Evolutionary conservation across 2,797 vertebrate genomes (phyloP).

Genomic region (Paramormyrops hopkinsi): DNA sequence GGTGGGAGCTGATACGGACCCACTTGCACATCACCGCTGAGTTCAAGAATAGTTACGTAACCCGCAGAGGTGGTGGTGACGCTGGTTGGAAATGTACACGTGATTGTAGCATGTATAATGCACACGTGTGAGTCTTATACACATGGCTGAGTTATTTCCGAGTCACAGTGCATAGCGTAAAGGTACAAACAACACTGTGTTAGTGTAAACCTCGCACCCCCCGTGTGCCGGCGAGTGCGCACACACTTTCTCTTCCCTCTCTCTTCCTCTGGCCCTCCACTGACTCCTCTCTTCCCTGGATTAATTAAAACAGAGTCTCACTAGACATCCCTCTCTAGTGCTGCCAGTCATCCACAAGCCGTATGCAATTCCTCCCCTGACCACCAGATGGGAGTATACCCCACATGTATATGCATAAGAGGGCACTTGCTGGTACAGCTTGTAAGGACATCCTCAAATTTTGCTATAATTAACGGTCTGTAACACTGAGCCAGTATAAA

Average conservation of each 20-base stretch:
- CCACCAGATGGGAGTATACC: constrained; percentile 11
- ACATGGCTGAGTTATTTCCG: not conserved
- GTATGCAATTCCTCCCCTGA: not conserved
- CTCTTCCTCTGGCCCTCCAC: not conserved
- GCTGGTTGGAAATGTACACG: not conserved
- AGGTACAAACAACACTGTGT: not conserved
- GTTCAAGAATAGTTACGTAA: not conserved
- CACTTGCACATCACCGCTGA: not conserved
- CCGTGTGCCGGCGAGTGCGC: not conserved
- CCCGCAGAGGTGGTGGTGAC: not conserved
- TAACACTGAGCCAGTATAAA: not conserved
- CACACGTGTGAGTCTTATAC: not conserved
- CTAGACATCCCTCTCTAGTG: not conserved
- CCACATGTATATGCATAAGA: not conserved
- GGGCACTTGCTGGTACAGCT: not conserved
- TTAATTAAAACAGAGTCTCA: constrained; percentile 14
- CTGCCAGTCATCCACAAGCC: not conserved
- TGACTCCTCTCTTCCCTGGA: not conserved
- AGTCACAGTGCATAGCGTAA: not conserved
- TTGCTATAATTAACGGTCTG: not conserved
- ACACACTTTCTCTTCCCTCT: not conserved
- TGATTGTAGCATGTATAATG: not conserved
- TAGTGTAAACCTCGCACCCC: not conserved
- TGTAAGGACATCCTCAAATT: not conserved
- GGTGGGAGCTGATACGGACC: not conserved